Evolutionary conservation across 2,888 invertebrate species (phyloP).

Genomic region (Quadroppia sp.): DNA sequence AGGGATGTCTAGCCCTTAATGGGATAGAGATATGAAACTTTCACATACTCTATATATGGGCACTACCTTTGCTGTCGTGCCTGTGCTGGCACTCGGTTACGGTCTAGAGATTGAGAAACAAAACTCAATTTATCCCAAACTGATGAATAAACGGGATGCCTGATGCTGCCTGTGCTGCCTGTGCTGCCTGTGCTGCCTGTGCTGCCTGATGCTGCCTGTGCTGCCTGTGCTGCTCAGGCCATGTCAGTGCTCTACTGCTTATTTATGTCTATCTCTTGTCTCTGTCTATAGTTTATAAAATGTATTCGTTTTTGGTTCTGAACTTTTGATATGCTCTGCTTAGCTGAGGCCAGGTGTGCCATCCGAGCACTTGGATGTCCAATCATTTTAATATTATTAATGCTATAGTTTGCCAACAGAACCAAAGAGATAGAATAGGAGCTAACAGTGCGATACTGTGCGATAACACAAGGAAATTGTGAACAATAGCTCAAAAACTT

Average conservation of each 20-base stretch:
- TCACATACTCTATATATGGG: conserved; percentile 3
- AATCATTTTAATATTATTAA: conserved; percentile 33
- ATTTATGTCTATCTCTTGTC: conserved; percentile 35
- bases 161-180: background rate
- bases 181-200: conserved; percentile 3
- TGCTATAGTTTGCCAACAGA: background rate
- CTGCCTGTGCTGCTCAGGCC: background rate
- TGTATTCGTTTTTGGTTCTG: conserved; percentile 26
- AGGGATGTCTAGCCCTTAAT: conserved; percentile 36
- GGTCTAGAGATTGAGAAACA: conserved; percentile 38
- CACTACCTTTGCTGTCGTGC: background rate
- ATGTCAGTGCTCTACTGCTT: conserved; percentile 28
- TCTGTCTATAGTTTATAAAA: background rate
- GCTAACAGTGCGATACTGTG: background rate
- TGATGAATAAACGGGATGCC: conserved; percentile 37
- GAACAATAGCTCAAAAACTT: conserved; percentile 29
- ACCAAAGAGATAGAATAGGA: background rate
- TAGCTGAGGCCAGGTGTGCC: conserved; percentile 34
- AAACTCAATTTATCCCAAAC: conserved; percentile 34
- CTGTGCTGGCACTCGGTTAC: conserved; percentile 25
- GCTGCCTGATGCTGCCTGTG: background rate
- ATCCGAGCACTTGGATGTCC: conserved; percentile 34
- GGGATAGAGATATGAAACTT: conserved; percentile 23
- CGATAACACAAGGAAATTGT: conserved; percentile 26
- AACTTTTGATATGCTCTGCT: conserved; percentile 38